Evolutionary conservation across 2,888 invertebrate species (phyloP).

Genomic region (Mythimna impura): DNA sequence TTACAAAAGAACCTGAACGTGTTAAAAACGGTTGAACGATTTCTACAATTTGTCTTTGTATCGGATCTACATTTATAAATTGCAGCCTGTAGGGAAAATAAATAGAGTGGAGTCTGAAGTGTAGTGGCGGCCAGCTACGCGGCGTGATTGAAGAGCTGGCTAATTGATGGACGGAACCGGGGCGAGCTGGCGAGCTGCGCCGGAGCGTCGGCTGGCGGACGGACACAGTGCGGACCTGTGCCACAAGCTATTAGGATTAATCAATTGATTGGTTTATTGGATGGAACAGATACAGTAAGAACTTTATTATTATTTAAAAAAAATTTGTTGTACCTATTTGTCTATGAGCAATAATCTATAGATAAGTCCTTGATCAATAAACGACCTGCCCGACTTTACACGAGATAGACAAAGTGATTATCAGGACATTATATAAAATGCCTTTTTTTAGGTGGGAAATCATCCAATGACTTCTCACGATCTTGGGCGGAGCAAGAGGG

Average conservation of each 20-base stretch:
- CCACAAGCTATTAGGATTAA: background rate
- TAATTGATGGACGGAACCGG: constrained; percentile 26
- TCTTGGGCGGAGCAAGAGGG: too few relatives aligned
- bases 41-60: constrained; percentile 34
- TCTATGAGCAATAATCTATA: too few relatives aligned
- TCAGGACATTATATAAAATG: too few relatives aligned
- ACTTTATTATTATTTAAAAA: background rate
- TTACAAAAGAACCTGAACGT: constrained; percentile 3
- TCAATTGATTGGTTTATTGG: background rate
- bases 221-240: background rate
- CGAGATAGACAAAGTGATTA: too few relatives aligned
- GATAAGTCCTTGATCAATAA: too few relatives aligned
- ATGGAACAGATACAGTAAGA: background rate
- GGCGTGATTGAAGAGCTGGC: constrained; percentile 14
- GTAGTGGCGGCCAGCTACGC: background rate
- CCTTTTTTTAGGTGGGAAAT: too few relatives aligned
- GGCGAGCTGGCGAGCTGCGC: background rate
- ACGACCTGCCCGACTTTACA: too few relatives aligned
- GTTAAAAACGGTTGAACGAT: constrained; percentile 8
- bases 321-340: too few relatives aligned
- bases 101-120: background rate
- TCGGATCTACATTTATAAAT: constrained; percentile 22
- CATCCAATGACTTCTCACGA: too few relatives aligned
- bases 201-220: background rate
- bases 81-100: constrained; percentile 27